phyloP scores from a whole-genome alignment of 1,140 invertebrate species.

The Nasonia giraulti region DNA sequence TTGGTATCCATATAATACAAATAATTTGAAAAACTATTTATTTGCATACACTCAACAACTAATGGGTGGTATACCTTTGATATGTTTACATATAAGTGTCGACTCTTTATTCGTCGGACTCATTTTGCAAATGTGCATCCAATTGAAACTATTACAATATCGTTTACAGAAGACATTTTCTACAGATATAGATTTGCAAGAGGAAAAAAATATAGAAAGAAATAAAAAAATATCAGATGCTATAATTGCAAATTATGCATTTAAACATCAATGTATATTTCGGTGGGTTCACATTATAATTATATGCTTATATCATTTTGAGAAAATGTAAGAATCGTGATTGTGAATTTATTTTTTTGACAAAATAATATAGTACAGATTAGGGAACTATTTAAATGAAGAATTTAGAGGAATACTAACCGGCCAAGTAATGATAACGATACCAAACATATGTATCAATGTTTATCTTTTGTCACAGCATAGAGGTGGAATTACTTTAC shows the following conservation, averaged over 20 bases:
- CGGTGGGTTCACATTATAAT: neutral
- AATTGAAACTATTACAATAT: constrained; percentile 15
- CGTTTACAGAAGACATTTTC: constrained; percentile 4
- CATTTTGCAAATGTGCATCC: constrained; percentile 14
- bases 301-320: neutral
- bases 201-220: neutral
- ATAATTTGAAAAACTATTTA: neutral
- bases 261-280: constrained; percentile 10
- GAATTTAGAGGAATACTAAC: constrained; percentile 26
- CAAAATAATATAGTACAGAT: neutral
- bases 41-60: constrained; percentile 8
- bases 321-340: neutral
- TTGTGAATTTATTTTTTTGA: neutral
- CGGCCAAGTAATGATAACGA: constrained; percentile 17
- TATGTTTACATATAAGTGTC: constrained; percentile 32
- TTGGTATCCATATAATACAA: constrained; percentile 40
- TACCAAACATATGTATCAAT: constrained; percentile 47
- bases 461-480: constrained; percentile 40
- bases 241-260: neutral
- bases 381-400: constrained; percentile 12
- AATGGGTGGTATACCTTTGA: constrained; percentile 6
- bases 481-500: constrained; percentile 7
- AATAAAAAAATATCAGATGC: neutral
- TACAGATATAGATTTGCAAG: neutral
- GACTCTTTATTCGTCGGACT: constrained; percentile 37